Conservation (phyloP, 1,140 invertebrate species). For the Hetaerina americana region DNA sequence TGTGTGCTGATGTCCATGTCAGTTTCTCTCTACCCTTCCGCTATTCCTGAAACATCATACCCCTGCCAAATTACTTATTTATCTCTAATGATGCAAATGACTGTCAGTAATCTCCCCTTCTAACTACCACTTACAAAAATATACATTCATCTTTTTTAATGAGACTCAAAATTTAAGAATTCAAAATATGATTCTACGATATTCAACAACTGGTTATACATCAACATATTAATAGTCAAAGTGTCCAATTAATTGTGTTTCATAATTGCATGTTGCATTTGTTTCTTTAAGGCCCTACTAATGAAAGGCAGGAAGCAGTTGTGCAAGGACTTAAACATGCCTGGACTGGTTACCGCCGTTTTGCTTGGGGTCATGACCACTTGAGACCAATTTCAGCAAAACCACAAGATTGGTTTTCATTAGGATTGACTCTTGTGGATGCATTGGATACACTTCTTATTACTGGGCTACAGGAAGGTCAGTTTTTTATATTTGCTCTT, state of each 20-base stretch:
- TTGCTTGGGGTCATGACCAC: slow-evolving; percentile 91
- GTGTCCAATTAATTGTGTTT: slow-evolving; percentile 19
- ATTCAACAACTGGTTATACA: slow-evolving; percentile 12
- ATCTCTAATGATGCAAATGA: too few species aligned
- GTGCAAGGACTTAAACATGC: slow-evolving; percentile 79
- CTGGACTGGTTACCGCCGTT: slow-evolving; percentile 80
- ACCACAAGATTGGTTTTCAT: slow-evolving; percentile 78
- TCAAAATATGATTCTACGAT: not conserved
- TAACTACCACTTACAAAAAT: too few species aligned
- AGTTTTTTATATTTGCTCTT: too few species aligned
- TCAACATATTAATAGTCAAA: slow-evolving; percentile 16
- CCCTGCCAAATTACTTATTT: too few species aligned
- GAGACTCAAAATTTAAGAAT: not conserved
- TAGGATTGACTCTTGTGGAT: slow-evolving; percentile 84
- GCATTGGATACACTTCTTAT: slow-evolving; percentile 83
- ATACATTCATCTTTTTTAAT: too few species aligned
- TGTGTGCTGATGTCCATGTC: too few species aligned
- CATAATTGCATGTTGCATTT: slow-evolving; percentile 17
- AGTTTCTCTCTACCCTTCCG: too few species aligned
- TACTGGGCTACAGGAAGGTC: slow-evolving; percentile 80
- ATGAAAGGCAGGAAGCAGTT: slow-evolving; percentile 64
- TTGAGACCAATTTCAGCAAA: slow-evolving; percentile 71
- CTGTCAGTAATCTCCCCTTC: too few species aligned
- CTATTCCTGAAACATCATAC: too few species aligned
- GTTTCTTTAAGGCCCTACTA: slow-evolving; percentile 49